Conservation (phyloP, 2,113 vertebrate genomes). For the Elephantulus edwardii region DNA sequence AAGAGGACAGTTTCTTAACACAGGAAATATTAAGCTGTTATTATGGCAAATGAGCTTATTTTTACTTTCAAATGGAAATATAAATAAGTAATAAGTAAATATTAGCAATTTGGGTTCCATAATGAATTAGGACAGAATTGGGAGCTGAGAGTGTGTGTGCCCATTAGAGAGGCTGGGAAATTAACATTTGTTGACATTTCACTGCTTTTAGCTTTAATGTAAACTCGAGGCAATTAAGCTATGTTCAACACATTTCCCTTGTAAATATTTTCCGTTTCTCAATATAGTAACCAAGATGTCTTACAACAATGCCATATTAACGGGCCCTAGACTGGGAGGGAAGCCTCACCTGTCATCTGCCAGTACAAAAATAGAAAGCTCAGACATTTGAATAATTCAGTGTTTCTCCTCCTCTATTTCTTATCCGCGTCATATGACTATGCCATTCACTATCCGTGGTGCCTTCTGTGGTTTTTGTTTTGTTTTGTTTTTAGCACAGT, state of each 20-base stretch:
- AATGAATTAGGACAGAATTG: conserved; percentile 79
- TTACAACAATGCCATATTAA: conserved; percentile 38
- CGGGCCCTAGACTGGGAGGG: neutral
- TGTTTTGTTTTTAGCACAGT: conserved; percentile 22
- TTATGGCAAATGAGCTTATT: conserved; percentile 80
- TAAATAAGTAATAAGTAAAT: conserved; percentile 83
- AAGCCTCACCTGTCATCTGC: conserved; percentile 79
- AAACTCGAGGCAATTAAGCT: conserved; percentile 86
- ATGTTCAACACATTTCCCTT: conserved; percentile 82
- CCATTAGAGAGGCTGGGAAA: conserved; percentile 79
- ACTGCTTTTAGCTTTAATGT: conserved; percentile 84
- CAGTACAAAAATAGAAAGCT: conserved; percentile 71
- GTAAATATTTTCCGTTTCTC: conserved; percentile 84
- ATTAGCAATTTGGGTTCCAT: conserved; percentile 72
- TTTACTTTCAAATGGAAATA: conserved; percentile 83
- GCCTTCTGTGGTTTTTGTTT: conserved; percentile 64
- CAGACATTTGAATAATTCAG: conserved; percentile 80
- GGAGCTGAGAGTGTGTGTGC: conserved; percentile 76
- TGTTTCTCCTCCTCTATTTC: conserved; percentile 77
- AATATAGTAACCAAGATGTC: conserved; percentile 82
- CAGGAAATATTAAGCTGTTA: conserved; percentile 77
- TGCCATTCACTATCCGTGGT: conserved; percentile 67
- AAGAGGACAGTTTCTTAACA: conserved; percentile 68
- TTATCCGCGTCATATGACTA: conserved; percentile 46
- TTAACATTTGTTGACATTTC: conserved; percentile 87